Conservation (phyloP, 1,140 invertebrate species). For the Aphis gossypii region DNA sequence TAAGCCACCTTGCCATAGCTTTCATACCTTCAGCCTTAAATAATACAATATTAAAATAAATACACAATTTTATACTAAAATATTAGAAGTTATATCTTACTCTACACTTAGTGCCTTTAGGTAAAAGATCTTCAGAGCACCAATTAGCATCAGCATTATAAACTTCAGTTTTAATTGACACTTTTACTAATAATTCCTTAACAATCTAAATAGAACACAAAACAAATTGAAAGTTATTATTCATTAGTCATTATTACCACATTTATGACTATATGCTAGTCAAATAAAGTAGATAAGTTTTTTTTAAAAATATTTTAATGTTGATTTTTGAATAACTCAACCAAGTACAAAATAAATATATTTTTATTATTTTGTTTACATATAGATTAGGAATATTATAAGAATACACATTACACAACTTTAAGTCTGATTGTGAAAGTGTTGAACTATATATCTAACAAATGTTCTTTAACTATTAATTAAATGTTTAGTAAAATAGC, state of each 20-base stretch:
- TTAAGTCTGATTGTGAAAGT: no score
- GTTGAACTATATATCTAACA: no score
- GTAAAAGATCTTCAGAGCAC: conserved; percentile 87
- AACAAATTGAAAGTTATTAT: neutral
- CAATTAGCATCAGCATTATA: conserved; percentile 73
- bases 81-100: conserved; percentile 64
- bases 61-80: neutral
- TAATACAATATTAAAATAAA: conserved; percentile 52
- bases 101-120: conserved; percentile 91
- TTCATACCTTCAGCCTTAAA: conserved; percentile 84
- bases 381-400: no score
- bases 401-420: no score
- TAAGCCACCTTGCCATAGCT: conserved; percentile 93
- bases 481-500: no score
- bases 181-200: conserved; percentile 90
- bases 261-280: neutral
- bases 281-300: no score
- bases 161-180: conserved; percentile 64
- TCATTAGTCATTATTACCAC: no score
- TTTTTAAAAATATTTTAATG: no score
- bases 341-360: no score
- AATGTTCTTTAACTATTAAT: no score
- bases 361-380: no score
- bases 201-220: conserved; percentile 74
- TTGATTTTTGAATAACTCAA: no score